Percentiles rank a stretch among this genome's conserved stretches.
phyloP scores from a whole-genome alignment of 1,140 invertebrate species.

The Propsilocerus akamusi region DNA sequence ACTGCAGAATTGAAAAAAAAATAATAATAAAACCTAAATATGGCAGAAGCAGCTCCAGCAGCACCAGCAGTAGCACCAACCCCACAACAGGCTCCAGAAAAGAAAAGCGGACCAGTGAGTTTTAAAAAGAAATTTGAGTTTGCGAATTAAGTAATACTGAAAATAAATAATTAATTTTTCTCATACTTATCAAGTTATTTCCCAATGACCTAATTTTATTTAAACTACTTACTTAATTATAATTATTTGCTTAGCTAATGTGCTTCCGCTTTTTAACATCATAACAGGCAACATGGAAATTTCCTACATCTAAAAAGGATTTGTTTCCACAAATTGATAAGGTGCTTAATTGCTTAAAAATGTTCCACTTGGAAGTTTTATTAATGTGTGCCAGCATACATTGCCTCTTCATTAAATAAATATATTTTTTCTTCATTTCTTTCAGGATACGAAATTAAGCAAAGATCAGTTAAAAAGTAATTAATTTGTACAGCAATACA shows the following conservation, averaged over 20 bases:
- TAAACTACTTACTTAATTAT: too few species aligned
- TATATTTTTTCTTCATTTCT: conserved; percentile 5
- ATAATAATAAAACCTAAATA: neutral
- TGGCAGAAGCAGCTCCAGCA: neutral
- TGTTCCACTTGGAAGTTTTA: too few species aligned
- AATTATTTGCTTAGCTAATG: too few species aligned
- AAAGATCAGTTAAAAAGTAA: conserved; percentile 7
- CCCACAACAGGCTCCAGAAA: neutral
- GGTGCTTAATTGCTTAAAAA: neutral
- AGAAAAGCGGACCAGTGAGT: neutral
- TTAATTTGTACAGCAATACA: conserved; percentile 5
- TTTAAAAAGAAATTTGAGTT: neutral
- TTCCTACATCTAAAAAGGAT: neutral
- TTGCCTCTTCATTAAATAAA: too few species aligned
- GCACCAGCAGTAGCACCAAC: neutral
- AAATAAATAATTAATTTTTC: too few species aligned
- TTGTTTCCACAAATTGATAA: neutral
- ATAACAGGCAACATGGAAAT: neutral
- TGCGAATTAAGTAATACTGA: neutral
- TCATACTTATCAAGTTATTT: too few species aligned
- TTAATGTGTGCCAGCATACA: too few species aligned
- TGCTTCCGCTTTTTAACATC: too few species aligned
- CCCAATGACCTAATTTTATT: too few species aligned
- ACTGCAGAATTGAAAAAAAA: neutral
- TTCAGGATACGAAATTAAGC: neutral